Evolutionary conservation across 2,888 invertebrate species (phyloP).

Genomic region (Dioctria linearis): DNA sequence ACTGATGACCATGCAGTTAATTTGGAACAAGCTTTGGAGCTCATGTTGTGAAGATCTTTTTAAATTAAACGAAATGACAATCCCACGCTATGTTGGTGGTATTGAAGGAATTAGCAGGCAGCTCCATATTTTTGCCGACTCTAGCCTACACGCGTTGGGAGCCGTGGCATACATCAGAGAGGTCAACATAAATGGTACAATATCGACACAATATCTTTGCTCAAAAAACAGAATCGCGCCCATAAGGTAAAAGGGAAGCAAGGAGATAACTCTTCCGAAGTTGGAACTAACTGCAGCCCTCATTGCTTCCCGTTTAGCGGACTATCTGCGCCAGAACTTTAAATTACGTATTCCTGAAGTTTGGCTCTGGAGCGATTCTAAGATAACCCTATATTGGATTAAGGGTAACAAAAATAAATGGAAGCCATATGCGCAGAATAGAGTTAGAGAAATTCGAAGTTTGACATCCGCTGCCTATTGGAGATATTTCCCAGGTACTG

Average conservation of each 20-base stretch:
- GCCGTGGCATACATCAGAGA: background rate
- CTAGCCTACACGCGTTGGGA: background rate
- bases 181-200: background rate
- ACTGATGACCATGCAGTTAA: background rate
- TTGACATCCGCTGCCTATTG: background rate
- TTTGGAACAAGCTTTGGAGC: too few species aligned
- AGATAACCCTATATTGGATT: background rate
- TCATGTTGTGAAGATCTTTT: background rate
- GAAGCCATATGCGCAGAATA: background rate
- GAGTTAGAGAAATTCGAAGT: background rate
- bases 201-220: background rate
- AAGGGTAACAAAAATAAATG: background rate
- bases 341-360: background rate
- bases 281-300: background rate
- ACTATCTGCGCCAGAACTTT: background rate
- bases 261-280: constrained; percentile 1
- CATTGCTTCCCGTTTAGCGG: background rate
- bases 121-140: constrained; percentile 1
- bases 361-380: background rate
- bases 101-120: background rate
- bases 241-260: background rate
- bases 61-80: constrained; percentile 21
- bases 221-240: background rate
- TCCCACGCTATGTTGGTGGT: constrained; percentile 31
- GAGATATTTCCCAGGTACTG: background rate